A percentile compares a stretch with the other conserved stretches of the same genome.
phyloP scores from a whole-genome alignment of 2,888 invertebrate species.

The Thera britannica region DNA sequence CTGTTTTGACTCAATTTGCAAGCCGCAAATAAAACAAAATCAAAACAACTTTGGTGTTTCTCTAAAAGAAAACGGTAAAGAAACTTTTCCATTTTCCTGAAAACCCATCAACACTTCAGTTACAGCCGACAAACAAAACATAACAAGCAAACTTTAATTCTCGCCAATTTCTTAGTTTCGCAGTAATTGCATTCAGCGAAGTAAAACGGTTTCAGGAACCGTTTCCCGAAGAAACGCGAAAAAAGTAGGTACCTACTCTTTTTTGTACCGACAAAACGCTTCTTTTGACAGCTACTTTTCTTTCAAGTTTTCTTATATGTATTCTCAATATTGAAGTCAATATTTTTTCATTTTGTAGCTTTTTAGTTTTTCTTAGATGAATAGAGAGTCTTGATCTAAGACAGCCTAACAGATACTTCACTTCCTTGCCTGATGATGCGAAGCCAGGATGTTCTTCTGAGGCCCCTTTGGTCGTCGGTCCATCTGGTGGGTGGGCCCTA shows the following conservation, averaged over 20 bases:
- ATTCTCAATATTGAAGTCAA: too few species aligned
- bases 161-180: conserved; percentile 35
- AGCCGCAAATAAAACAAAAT: neutral
- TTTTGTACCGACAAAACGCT: neutral
- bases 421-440: too few species aligned
- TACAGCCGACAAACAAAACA: conserved; percentile 27
- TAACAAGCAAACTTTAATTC: conserved; percentile 32
- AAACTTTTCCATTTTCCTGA: conserved; percentile 1
- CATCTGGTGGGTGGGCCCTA: too few species aligned
- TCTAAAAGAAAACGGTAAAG: neutral
- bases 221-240: conserved; percentile 22
- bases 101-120: conserved; percentile 21
- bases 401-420: too few species aligned
- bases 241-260: conserved; percentile 4
- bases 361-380: too few species aligned
- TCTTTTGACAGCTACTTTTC: conserved; percentile 7
- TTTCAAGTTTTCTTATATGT: neutral
- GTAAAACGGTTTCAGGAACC: conserved; percentile 34
- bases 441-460: too few species aligned
- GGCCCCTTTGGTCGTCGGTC: too few species aligned
- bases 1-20: neutral
- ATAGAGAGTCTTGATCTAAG: too few species aligned
- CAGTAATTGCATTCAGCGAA: conserved; percentile 38
- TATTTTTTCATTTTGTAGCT: too few species aligned
- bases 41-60: neutral